phyloP scores from a whole-genome alignment of 1,140 invertebrate genomes.

The Hyposmocoma kahamanoa region DNA sequence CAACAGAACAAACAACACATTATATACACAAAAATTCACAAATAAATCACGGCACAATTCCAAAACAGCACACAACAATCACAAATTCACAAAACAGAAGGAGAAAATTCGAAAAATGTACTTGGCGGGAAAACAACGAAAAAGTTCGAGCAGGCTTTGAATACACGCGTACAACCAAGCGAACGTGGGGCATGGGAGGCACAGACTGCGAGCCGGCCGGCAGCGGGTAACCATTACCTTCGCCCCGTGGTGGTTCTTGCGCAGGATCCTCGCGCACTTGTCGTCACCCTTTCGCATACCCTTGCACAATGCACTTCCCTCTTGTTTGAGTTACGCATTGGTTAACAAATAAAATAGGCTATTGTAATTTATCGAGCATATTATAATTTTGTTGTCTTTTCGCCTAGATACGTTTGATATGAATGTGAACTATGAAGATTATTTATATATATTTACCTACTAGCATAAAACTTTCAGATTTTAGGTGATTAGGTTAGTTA shows the following conservation, averaged over 20 bases:
- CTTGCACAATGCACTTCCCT: conserved; percentile 23
- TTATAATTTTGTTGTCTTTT: too few species aligned
- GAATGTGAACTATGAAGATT: too few species aligned
- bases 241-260: conserved; percentile 26
- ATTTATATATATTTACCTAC: too few species aligned
- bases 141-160: conserved; percentile 48
- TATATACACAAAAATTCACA: conserved; percentile 21
- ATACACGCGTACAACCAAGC: conserved; percentile 21
- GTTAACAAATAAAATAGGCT: too few species aligned
- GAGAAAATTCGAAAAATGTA: conserved; percentile 21
- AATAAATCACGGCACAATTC: conserved; percentile 25
- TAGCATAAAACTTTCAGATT: too few species aligned
- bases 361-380: too few species aligned
- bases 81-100: conserved; percentile 17
- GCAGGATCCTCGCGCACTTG: conserved; percentile 53
- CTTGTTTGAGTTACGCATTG: too few species aligned
- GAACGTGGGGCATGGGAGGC: conserved; percentile 25
- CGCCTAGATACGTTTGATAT: too few species aligned
- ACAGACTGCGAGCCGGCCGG: conserved; percentile 53
- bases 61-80: conserved; percentile 22
- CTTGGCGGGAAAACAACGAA: conserved; percentile 60
- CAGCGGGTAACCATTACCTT: conserved; percentile 20
- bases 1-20: conserved; percentile 23
- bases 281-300: conserved; percentile 27
- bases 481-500: too few species aligned